Base-by-base conservation (phyloP, 2,888 invertebrate genomes). In the Harpalus rufipes region DNA sequence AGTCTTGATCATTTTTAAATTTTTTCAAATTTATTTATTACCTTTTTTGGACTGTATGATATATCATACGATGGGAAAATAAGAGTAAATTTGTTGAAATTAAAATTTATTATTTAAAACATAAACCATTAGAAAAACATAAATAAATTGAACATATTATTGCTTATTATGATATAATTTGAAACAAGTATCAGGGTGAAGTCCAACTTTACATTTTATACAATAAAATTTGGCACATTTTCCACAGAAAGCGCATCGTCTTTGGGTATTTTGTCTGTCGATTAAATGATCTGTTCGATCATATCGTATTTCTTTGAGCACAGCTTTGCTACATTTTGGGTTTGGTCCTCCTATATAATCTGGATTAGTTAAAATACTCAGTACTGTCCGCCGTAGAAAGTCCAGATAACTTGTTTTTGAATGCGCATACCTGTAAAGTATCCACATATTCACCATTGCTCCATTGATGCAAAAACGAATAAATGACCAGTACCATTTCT, bases 401-500 rank as follows among this genome's bases (percentile, higher is more conserved):
- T 86, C 83, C 7, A 86, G 25, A 7, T 76, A 44, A n/a, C 83
- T 39, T 10, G 86, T 83, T 41, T 78, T 86, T 8, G 83, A 18
- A 21, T 74, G 10, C 4, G 63, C 76, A 16, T 65, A 58, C 12
- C 85, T 58, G 14, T 78, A 86, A 0, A 86, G 32, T 10, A 65
- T 12, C 85, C 86, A 86, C 86, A 85, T 79, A 81, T 85, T 86
- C 6, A 85, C 86, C 16, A 85, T 56, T 0, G 85, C 68, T 14
- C 85, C 86, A 85, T 87, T 86, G 44, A 87, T 39, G 58, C 86
- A 87, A 44, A 87, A 87, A 32, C 86, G 81, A 74, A 87, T 51
- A 59, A 86, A 78, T 8, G 86, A 86, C 87, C 86, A 86, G 79
- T 86, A 87, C 87, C 87, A 87, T 86, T 86, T 87, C 51, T 83